phyloP scores from a whole-genome alignment of 2,113 vertebrate genomes.

The Sturnus vulgaris region DNA sequence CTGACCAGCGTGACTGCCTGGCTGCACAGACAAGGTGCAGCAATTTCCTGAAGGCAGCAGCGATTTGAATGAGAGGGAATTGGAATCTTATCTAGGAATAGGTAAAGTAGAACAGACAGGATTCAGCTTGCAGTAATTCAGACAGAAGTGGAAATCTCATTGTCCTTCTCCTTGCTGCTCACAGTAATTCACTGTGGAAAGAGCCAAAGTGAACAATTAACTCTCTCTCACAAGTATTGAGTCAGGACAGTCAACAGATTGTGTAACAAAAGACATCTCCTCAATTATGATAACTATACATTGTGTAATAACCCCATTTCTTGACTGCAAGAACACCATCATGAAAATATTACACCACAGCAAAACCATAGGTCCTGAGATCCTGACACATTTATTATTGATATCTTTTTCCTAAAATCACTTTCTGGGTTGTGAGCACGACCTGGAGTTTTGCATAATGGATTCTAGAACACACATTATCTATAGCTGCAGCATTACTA shows the following conservation, averaged over 20 bases:
- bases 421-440: neutral
- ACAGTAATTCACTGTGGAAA: neutral
- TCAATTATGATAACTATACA: neutral
- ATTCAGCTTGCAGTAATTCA: neutral
- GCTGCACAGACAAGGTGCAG: fast-evolving
- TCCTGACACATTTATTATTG: neutral
- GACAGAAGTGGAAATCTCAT: neutral
- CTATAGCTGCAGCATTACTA: neutral
- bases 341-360: slow-evolving; percentile 3
- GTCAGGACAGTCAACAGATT: slow-evolving; percentile 9
- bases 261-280: slow-evolving; percentile 3
- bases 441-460: neutral
- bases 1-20: neutral
- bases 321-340: slow-evolving; percentile 14
- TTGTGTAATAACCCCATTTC: slow-evolving; percentile 18
- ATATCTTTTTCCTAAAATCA: neutral
- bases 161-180: neutral
- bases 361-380: neutral
- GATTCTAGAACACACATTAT: neutral
- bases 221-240: neutral
- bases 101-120: neutral
- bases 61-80: neutral
- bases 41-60: neutral
- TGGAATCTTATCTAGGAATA: neutral
- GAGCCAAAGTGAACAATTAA: neutral